Percentiles rank a stretch among this genome's conserved stretches.
phyloP scores from a whole-genome alignment of 2,113 vertebrate species.

The Numenius arquata region DNA sequence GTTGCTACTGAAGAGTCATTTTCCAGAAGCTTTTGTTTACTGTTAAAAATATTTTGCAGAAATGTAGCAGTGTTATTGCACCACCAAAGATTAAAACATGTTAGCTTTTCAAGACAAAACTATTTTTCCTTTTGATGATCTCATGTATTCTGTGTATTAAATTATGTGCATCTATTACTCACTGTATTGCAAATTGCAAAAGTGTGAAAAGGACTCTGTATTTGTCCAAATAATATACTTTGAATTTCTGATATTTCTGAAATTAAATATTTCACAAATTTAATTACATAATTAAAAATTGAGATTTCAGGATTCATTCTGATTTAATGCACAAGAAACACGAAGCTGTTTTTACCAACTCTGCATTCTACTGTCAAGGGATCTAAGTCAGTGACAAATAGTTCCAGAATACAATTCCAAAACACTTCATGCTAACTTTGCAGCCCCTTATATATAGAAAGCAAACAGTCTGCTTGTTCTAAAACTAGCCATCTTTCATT shows the following conservation, averaged over 20 bases:
- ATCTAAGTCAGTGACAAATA: background rate
- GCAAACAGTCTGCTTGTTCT: background rate
- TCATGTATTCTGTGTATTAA: background rate
- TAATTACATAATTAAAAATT: background rate
- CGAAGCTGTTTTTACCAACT: background rate
- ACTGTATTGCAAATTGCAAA: background rate
- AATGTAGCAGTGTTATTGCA: background rate
- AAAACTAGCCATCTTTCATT: background rate
- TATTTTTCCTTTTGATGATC: background rate
- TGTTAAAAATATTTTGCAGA: background rate
- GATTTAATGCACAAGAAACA: background rate
- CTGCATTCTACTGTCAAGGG: background rate
- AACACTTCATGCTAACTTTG: background rate
- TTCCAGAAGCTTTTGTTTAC: background rate
- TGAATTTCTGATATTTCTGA: background rate
- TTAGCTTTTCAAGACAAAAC: background rate
- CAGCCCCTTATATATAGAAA: background rate
- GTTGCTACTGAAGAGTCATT: background rate
- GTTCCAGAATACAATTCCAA: background rate
- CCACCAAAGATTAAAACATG: background rate
- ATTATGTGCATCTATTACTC: background rate
- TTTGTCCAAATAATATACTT: background rate
- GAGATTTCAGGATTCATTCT: background rate
- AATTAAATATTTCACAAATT: background rate
- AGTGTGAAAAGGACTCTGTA: background rate